These are phyloP conservation scores for Tillus elongatus DNA, from an alignment of 2,888 invertebrate species.

Conservation along the genomic window DNA sequence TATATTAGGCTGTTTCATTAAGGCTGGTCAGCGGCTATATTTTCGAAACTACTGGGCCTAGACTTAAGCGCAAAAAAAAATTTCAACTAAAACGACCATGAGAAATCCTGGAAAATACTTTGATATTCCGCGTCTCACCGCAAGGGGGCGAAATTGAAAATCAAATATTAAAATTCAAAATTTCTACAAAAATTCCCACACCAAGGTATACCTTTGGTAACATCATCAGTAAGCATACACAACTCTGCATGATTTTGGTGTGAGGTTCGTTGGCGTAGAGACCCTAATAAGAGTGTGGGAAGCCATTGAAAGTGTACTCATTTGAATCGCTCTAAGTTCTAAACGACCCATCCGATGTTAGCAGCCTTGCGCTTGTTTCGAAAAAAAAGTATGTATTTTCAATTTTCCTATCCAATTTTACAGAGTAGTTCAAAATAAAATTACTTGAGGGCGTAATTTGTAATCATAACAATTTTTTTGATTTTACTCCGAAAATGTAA, in stretches of 20 bases:
- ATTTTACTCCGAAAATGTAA: constrained; percentile 4
- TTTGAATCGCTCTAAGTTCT: constrained; percentile 5
- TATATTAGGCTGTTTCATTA: constrained; percentile 6
- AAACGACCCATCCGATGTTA: constrained; percentile 6
- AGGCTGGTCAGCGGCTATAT: constrained; percentile 5
- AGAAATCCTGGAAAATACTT: constrained; percentile 6
- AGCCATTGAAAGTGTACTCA: constrained; percentile 6
- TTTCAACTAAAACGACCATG: constrained; percentile 1
- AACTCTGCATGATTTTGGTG: constrained; percentile 5
- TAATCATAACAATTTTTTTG: constrained; percentile 4
- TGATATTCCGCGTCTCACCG: constrained; percentile 1
- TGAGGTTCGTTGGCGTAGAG: constrained; percentile 5
- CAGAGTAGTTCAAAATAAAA: constrained; percentile 2
- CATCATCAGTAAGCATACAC: constrained; percentile 5
- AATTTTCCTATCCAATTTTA: constrained; percentile 2
- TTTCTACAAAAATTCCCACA: constrained; percentile 5
- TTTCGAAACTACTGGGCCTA: constrained; percentile 4
- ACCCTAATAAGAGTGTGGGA: constrained; percentile 6
- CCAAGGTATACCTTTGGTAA: constrained; percentile 4
- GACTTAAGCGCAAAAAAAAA: not conserved
- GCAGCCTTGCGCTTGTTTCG: not conserved
- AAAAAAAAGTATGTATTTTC: constrained; percentile 5
- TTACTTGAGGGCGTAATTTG: constrained; percentile 5
- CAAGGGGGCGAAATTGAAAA: constrained; percentile 6
- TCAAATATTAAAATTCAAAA: constrained; percentile 5